Evolutionary conservation across 2,113 vertebrate genomes (phyloP).

Genomic region (Aramus guarauna): DNA sequence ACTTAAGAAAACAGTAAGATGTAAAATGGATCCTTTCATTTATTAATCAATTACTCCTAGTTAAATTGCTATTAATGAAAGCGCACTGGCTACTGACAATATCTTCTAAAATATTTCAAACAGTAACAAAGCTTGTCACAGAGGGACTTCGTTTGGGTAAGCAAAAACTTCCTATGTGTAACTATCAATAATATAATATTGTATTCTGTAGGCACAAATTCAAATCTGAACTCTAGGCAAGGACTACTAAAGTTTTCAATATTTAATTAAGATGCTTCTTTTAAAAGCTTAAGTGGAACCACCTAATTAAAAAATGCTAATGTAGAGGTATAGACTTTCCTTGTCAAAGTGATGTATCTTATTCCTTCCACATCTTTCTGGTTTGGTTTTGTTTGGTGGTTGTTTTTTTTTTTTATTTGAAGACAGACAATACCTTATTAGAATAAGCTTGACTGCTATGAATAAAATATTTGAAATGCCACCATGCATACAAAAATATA

Average conservation of each 20-base stretch:
- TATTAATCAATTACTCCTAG: background rate
- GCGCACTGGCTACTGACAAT: background rate
- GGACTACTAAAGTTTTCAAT: constrained; percentile 40
- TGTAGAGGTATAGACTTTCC: constrained; percentile 51
- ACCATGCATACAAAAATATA: background rate
- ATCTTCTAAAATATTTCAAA: background rate
- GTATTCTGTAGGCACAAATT: background rate
- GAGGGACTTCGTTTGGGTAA: background rate
- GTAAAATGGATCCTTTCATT: background rate
- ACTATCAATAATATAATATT: background rate
- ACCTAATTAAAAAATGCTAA: constrained; percentile 72
- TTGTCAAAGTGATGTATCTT: constrained; percentile 39
- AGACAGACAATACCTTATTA: constrained; percentile 13
- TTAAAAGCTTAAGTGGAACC: constrained; percentile 62
- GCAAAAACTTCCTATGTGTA: background rate
- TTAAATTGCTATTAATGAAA: background rate
- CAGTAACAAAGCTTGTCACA: background rate
- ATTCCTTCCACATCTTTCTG: constrained; percentile 25
- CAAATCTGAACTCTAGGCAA: constrained; percentile 36
- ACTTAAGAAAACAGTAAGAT: background rate
- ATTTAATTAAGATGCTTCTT: constrained; percentile 62
- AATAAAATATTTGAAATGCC: constrained; percentile 57
- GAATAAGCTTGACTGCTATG: constrained; percentile 18
- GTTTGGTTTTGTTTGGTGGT: background rate
- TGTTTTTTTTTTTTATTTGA: background rate